phyloP scores from a whole-genome alignment of 2,888 invertebrate genomes.

The Chrysotoxum bicinctum region DNA sequence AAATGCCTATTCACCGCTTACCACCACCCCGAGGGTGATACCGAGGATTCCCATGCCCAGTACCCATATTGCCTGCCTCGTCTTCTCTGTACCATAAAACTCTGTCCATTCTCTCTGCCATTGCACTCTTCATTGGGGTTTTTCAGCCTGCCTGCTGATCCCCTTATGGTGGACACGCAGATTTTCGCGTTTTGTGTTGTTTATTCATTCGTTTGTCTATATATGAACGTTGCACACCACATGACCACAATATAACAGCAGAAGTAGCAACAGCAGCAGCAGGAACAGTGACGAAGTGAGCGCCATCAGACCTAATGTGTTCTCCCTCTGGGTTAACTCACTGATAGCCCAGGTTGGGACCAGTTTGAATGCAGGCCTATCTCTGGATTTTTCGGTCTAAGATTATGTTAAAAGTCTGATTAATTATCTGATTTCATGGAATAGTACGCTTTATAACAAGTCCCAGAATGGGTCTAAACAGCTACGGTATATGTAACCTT shows the following conservation, averaged over 20 bases:
- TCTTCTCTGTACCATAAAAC: conserved; percentile 9
- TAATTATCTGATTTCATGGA: too few species aligned
- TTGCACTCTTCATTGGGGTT: conserved; percentile 47
- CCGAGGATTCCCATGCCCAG: conserved; percentile 37
- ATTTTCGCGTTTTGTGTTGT: conserved; percentile 64
- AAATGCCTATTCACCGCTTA: conserved; percentile 69
- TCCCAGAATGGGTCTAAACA: too few species aligned
- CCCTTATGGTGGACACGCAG: conserved; percentile 63
- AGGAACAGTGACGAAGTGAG: conserved; percentile 68
- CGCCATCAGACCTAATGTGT: conserved; percentile 71
- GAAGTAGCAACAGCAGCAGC: conserved; percentile 40
- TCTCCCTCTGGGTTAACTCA: conserved; percentile 64
- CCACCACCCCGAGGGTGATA: conserved; percentile 62
- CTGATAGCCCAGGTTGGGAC: neutral
- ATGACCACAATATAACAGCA: conserved; percentile 63
- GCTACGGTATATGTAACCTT: too few species aligned
- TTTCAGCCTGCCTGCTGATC: conserved; percentile 39
- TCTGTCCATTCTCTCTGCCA: conserved; percentile 12
- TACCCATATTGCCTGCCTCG: neutral
- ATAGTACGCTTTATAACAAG: too few species aligned
- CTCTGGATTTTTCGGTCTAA: too few species aligned
- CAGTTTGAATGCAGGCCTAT: neutral
- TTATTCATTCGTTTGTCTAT: conserved; percentile 35
- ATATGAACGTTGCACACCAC: conserved; percentile 50
- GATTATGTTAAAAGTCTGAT: too few species aligned